A percentile compares a stretch with the other conserved stretches of the same genome.
phyloP scores from a whole-genome alignment of 2,797 vertebrate genomes.

The Gymnopithys bicolor region DNA sequence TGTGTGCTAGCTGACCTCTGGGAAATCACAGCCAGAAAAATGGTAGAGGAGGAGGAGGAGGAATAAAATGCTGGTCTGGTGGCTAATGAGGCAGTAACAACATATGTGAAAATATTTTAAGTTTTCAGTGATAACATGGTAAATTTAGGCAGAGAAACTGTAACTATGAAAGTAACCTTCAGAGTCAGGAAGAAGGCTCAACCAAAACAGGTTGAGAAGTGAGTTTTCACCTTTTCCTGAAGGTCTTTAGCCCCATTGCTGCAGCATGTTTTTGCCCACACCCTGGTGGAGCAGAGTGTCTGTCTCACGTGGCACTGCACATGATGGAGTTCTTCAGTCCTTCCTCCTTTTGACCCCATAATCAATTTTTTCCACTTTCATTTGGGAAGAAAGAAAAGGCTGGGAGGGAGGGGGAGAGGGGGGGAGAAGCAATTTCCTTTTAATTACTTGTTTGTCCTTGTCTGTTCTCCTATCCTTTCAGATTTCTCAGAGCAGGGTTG shows the following conservation, averaged over 20 bases:
- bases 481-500: not conserved
- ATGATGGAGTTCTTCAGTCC: not conserved
- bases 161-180: not conserved
- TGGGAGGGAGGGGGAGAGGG: not conserved
- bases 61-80: not conserved
- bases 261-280: not conserved
- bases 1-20: not conserved
- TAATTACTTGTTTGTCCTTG: slow-evolving; percentile 51
- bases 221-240: not conserved
- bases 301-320: not conserved
- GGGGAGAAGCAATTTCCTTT: slow-evolving; percentile 32
- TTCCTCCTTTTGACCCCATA: slow-evolving; percentile 50
- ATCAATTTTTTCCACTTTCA: slow-evolving; percentile 44
- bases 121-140: not conserved
- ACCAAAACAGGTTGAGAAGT: not conserved
- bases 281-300: not conserved
- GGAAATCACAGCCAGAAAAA: not conserved
- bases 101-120: not conserved
- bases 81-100: not conserved
- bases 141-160: not conserved
- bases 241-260: not conserved
- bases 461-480: slow-evolving; percentile 36
- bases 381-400: slow-evolving; percentile 32
- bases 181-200: not conserved
- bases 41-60: not conserved